phyloP scores from a whole-genome alignment of 2,888 invertebrate species.

The Lasioglossum oenotherae region DNA sequence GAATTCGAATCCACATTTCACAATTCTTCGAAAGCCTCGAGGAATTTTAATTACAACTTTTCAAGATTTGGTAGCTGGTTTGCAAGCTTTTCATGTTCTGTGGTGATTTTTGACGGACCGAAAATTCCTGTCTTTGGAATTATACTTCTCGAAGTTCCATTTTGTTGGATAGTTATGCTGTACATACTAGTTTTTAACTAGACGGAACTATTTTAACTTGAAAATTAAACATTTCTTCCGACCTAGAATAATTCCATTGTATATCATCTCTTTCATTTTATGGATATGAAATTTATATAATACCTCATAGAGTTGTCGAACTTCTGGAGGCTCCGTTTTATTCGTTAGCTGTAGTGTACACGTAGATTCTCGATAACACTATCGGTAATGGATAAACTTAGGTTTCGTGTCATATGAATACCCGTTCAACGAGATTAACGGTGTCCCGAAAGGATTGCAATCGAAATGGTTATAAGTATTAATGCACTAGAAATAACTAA shows the following conservation, averaged over 20 bases:
- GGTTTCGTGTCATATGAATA: not conserved
- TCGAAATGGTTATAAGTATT: constrained; percentile 3
- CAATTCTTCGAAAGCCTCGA: not conserved
- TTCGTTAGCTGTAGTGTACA: not conserved
- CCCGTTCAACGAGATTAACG: not conserved
- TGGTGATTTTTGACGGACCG: not conserved
- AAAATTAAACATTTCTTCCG: too few species aligned
- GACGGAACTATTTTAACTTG: too few species aligned
- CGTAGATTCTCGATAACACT: not conserved
- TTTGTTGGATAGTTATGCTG: not conserved
- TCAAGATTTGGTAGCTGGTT: not conserved
- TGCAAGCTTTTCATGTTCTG: not conserved
- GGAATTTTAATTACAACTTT: not conserved
- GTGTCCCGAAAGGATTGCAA: constrained; percentile 21
- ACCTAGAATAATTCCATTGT: too few species aligned
- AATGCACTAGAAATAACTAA: not conserved
- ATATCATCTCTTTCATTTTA: too few species aligned
- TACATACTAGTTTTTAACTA: not conserved
- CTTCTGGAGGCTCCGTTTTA: not conserved
- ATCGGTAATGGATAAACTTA: not conserved
- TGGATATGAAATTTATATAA: too few species aligned
- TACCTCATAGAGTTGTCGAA: too few species aligned
- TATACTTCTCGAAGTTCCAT: not conserved
- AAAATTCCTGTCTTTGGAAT: not conserved
- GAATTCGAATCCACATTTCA: not conserved